phyloP scores from a whole-genome alignment of 2,888 invertebrate species.

The Geotrupes spiniger region DNA sequence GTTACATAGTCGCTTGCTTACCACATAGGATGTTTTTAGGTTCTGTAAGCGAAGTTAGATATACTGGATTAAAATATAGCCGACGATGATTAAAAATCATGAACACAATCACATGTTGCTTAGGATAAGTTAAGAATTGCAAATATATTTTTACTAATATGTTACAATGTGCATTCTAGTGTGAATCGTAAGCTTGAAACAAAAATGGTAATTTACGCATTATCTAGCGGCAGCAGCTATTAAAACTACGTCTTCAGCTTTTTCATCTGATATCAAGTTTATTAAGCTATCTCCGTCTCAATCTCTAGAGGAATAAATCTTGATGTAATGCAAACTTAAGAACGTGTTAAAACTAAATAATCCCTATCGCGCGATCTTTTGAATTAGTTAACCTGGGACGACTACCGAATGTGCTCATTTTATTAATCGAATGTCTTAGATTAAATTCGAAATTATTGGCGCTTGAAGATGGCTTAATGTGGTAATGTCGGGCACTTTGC shows the following conservation, averaged over 20 bases:
- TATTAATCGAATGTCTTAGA: no score
- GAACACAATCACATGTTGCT: no score
- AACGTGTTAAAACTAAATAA: slow-evolving; percentile 27
- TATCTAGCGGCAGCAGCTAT: not conserved
- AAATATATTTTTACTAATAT: no score
- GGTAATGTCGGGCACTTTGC: no score
- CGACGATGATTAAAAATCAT: no score
- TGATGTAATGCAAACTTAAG: slow-evolving; percentile 21
- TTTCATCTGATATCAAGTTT: slow-evolving; percentile 10
- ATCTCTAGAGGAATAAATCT: slow-evolving; percentile 25
- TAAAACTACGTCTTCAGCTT: not conserved
- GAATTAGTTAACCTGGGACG: slow-evolving; percentile 30
- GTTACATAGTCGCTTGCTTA: slow-evolving; percentile 30
- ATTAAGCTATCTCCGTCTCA: slow-evolving; percentile 24
- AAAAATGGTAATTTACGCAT: not conserved
- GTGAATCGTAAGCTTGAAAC: slow-evolving; percentile 1
- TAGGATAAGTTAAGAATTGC: no score
- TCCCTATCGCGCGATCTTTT: slow-evolving; percentile 27
- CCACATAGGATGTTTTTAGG: no score
- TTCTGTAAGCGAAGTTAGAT: no score
- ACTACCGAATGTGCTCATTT: slow-evolving; percentile 28
- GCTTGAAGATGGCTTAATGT: slow-evolving; percentile 18
- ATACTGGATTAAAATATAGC: slow-evolving; percentile 21
- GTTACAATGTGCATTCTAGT: no score
- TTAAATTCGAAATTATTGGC: slow-evolving; percentile 24